Evolutionary conservation across 2,888 invertebrate genomes (phyloP).

Genomic region (Cephus pygmeus): DNA sequence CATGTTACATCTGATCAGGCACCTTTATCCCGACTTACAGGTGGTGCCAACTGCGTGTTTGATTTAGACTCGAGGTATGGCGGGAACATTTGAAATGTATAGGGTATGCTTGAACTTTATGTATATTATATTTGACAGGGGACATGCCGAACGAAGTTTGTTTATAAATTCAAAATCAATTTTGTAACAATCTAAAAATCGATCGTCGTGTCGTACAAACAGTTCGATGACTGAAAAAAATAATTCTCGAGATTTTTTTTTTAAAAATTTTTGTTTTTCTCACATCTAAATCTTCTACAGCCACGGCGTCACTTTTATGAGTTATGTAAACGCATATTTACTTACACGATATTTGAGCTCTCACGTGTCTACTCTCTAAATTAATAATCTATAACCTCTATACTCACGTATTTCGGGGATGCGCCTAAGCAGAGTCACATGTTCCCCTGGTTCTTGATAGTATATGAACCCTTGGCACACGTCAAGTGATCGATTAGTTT

Average conservation of each 20-base stretch:
- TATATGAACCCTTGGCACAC: constrained; percentile 21
- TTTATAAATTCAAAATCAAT: neutral
- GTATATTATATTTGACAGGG: neutral
- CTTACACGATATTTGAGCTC: neutral
- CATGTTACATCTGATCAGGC: neutral
- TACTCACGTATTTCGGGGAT: neutral
- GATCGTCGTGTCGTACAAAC: neutral
- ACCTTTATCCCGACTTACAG: neutral
- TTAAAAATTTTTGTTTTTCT: neutral
- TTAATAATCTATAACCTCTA: neutral
- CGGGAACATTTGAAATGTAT: neutral
- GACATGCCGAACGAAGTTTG: neutral
- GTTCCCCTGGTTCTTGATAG: neutral
- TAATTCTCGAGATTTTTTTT: neutral
- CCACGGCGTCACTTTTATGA: neutral
- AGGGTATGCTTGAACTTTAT: neutral
- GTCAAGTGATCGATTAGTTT: constrained; percentile 36
- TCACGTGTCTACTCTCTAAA: neutral
- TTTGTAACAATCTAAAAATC: neutral
- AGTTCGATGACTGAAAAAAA: neutral
- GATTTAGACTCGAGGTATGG: neutral
- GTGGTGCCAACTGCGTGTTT: neutral
- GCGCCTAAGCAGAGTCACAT: neutral
- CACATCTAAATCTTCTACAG: neutral
- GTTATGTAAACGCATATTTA: neutral